phyloP scores from a whole-genome alignment of 2,113 vertebrate species.

The Toxostoma redivivum region DNA sequence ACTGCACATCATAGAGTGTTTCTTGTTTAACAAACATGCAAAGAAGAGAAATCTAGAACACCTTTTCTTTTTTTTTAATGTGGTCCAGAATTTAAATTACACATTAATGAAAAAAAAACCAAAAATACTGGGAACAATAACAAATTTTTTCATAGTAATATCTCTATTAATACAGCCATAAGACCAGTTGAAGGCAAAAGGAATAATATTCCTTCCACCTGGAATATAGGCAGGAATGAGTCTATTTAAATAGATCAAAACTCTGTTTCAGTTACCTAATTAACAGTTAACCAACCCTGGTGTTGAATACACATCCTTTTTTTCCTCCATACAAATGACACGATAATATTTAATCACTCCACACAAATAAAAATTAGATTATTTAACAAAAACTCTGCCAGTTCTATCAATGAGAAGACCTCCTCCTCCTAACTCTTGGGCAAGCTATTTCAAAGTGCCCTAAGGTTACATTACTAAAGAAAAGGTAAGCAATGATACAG shows the following conservation, averaged over 20 bases:
- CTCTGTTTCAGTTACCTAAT: not conserved
- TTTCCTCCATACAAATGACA: not conserved
- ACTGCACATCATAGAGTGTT: not conserved
- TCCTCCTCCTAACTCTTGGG: not conserved
- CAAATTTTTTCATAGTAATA: not conserved
- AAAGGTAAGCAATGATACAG: not conserved
- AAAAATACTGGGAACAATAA: fast-evolving
- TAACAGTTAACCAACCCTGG: not conserved
- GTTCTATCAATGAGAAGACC: not conserved
- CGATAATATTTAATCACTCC: not conserved
- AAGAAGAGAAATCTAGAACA: not conserved
- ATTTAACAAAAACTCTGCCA: not conserved
- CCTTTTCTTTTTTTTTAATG: not conserved
- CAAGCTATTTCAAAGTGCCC: not conserved
- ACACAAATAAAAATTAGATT: not conserved
- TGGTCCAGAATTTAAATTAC: fast-evolving
- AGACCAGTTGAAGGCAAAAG: not conserved
- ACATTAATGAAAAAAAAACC: fast-evolving
- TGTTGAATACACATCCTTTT: not conserved
- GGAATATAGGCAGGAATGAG: not conserved
- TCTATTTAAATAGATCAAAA: not conserved
- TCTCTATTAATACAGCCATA: not conserved
- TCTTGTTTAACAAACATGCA: not conserved
- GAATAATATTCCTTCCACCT: not conserved
- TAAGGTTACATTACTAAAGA: not conserved